Base-by-base conservation (phyloP, 2,113 vertebrate species). In the Strix uralensis region DNA sequence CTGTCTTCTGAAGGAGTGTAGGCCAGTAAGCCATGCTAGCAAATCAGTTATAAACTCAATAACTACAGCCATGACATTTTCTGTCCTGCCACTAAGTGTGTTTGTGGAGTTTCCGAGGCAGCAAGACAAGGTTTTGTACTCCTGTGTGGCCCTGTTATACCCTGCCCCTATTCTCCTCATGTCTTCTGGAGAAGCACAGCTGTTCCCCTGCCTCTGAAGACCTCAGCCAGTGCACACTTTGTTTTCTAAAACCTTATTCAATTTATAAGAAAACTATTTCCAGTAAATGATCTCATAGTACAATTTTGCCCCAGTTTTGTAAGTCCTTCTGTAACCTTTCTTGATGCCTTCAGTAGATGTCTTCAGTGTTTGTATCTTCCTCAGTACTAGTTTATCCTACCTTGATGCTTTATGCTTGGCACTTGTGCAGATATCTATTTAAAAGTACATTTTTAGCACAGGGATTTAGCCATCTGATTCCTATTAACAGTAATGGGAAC, bases 401-500 rank as follows among this genome's bases (percentile, higher is more conserved):
- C 84, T 94, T 47, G 40, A 82, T 85, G 78, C 54, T 90, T 89
- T 77, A 30, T 85, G 49, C 84, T 90, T 93, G 84, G 84, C 81
- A 75, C 2, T 20, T 25, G 49, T 54, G 66, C 70, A 88, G 74
- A 32, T 93, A 91, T 54, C 90, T 90, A 66, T 97, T 95, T 92
- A 94, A 92, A 95, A 95, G 38, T 59, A 79, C 61, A 65, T 91
- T 96, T 96, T 94, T 92, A 96, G 81, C 84, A 72, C 40, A 92
- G 78, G 49, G 87, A 91, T 95, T 69, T 89, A 67, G 52, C 91
- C 94, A 92, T 96, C 93, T 96, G 93, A 96, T 96, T 97, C 92
- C 87, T 96, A 93, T 96, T 96, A 97, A 65, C 70, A 85, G 70
- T 97, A 95, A 96, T 96, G 92, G 66, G 87, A 91, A 88, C 70